phyloP scores from a whole-genome alignment of 2,888 invertebrate genomes.

The Stenurella melanura region DNA sequence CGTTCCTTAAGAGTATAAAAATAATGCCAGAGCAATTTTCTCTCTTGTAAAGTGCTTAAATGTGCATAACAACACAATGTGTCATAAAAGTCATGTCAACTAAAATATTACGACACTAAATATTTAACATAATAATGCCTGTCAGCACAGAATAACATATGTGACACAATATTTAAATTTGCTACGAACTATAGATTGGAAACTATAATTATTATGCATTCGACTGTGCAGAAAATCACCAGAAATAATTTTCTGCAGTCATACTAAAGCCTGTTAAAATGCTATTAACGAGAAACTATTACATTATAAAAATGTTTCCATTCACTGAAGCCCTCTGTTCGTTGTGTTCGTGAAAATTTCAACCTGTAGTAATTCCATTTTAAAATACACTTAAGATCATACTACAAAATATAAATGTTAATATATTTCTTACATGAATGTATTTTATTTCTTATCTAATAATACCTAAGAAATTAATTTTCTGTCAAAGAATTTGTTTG shows the following conservation, averaged over 20 bases:
- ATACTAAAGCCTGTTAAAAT: not conserved
- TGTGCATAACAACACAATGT: slow-evolving; percentile 34
- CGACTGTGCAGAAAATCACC: not conserved
- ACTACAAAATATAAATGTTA: too few species aligned
- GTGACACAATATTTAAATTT: slow-evolving; percentile 21
- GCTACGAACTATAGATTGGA: slow-evolving; percentile 18
- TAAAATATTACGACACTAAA: slow-evolving; percentile 33
- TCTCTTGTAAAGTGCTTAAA: slow-evolving; percentile 21
- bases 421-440: too few species aligned
- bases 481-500: too few species aligned
- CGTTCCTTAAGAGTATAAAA: slow-evolving; percentile 26
- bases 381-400: too few species aligned
- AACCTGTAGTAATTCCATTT: too few species aligned
- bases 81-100: slow-evolving; percentile 33
- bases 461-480: too few species aligned
- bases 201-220: slow-evolving; percentile 25
- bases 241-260: slow-evolving; percentile 10
- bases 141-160: slow-evolving; percentile 33
- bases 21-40: slow-evolving; percentile 24
- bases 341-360: not conserved
- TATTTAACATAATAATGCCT: slow-evolving; percentile 6
- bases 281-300: not conserved
- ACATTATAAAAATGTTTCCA: not conserved
- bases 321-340: not conserved
- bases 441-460: too few species aligned